Evolutionary conservation across 2,797 vertebrate genomes (phyloP), one percentile per base, ranked within the genome.

Genomic region (Sebastes ruberrimus): DNA sequence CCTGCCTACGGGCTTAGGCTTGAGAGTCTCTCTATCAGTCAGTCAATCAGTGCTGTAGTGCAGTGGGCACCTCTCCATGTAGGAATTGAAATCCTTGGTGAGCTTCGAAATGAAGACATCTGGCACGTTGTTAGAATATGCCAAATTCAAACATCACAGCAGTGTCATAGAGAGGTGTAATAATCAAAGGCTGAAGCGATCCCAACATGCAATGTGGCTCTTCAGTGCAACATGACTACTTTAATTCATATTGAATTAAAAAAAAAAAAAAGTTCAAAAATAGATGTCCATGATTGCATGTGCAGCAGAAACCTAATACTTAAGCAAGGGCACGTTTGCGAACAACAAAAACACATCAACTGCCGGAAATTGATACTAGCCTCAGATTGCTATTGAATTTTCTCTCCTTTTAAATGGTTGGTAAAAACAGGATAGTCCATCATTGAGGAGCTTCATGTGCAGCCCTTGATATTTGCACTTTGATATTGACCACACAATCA

Each of bases 401-500:
- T 83, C 83, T 82, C 85, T 71, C 81, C 72, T 81, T 87, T 90
- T 88, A 89, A 93, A 93, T 90, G 71, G 74, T 88, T 81, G 71
- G 74, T 85, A 86, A 88, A 85, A 90, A 84, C 76, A 83, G 70
- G 69, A 75, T 84, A 88, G 71, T 92, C 81, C 85, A 91, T 90
- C 88, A 84, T 65, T 28, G 82, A 85, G 46, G 77, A 76, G 78
- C 84, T 90, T 86, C 86, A 85, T 87, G 81, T 78, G 86, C 64
- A 80, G 81, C 75, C 74, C 85, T 86, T 92, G 88, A 90, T 92
- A 91, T 91, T 88, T 87, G 81, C 86, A 88, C 86, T 92, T 89
- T 90, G 82, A 91, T 91, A 93, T 90, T 94, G 93, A 94, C 90
- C 91, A 89, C 87, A 89, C 68, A 91, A 92, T 95, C 95, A 89